Base-by-base conservation (phyloP, 2,113 vertebrate species). In the Percopsis transmontana region DNA sequence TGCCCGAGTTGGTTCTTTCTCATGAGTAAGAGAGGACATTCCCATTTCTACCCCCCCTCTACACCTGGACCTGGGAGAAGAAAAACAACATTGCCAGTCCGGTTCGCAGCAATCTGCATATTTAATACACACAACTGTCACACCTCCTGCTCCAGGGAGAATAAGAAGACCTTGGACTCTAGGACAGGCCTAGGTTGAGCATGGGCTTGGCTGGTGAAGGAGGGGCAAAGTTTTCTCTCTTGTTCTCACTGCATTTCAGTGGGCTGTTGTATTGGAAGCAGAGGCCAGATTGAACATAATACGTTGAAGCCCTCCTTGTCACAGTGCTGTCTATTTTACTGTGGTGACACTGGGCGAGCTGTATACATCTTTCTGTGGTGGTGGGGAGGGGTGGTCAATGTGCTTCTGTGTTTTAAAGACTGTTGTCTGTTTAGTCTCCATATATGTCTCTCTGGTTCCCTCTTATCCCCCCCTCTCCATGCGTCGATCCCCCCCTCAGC, bases 131-230 rank as follows among this genome's bases (percentile, higher is more conserved):
- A 12, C 39, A 20, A 18, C 40, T 33, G 45, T 77, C 50, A 60
- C 5, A 20, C 16, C 20, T 16, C 7, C 50, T 15, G 47, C 20
- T 65, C 54, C 44, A 62, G 42, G 66, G 13, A 45, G 38, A 56
- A 21, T 19, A 44, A 62, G 45, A 51, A 58, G 68, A 81, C 82
- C 70, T 83, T 86, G 78, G 71, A 80, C 82, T 75, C 16, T 12
- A 14, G 33, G 51, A 51, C 24, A 65, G 44, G 66, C 52, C 61
- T 15, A 3, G 54, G 69, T 19, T 24, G 48, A 48, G n/a, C 2
- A 23, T 18, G 27, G 57, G 12, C 45, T 20, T 15, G n/a, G 52
- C 58, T 62, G 27, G 18, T 1, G 48, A 53, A 33, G 41, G 44
- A 48, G 48, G 50, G 68, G 23, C 64, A 63, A 59, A 24, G 39